These are phyloP conservation scores for Archips crataeganus DNA, from an alignment of 2,888 invertebrate genomes.

Conservation along the genomic window DNA sequence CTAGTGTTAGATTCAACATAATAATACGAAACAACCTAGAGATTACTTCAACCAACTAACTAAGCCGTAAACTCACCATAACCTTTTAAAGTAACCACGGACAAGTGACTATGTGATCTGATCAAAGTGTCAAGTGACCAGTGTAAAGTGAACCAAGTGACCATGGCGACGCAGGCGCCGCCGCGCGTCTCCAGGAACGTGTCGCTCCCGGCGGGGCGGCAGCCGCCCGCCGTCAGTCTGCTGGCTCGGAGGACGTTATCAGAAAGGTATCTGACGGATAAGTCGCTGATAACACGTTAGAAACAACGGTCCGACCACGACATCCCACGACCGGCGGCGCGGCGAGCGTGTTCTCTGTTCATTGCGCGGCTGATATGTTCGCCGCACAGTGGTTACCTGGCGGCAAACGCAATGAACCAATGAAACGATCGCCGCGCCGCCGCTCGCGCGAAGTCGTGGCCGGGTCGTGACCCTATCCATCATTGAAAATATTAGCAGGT, in stretches of 20 bases:
- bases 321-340: no score
- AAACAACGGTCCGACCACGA: no score
- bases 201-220: slow-evolving; percentile 79
- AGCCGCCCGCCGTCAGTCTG: slow-evolving; percentile 73
- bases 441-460: no score
- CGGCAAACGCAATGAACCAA: no score
- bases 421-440: no score
- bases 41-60: background rate
- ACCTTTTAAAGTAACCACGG: background rate
- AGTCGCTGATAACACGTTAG: no score
- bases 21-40: background rate
- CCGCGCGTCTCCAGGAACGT: slow-evolving; percentile 79
- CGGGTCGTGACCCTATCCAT: no score
- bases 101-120: slow-evolving; percentile 4
- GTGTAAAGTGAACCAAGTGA: slow-evolving; percentile 32
- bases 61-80: background rate
- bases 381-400: no score
- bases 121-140: slow-evolving; percentile 19
- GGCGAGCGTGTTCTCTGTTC: no score
- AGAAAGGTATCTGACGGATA: slow-evolving; percentile 69
- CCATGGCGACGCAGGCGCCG: slow-evolving; percentile 71
- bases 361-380: no score
- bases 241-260: slow-evolving; percentile 76
- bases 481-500: no score
- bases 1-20: background rate